Conservation (phyloP, 2,797 vertebrate species). For the Urocyon cinereoargenteus region DNA sequence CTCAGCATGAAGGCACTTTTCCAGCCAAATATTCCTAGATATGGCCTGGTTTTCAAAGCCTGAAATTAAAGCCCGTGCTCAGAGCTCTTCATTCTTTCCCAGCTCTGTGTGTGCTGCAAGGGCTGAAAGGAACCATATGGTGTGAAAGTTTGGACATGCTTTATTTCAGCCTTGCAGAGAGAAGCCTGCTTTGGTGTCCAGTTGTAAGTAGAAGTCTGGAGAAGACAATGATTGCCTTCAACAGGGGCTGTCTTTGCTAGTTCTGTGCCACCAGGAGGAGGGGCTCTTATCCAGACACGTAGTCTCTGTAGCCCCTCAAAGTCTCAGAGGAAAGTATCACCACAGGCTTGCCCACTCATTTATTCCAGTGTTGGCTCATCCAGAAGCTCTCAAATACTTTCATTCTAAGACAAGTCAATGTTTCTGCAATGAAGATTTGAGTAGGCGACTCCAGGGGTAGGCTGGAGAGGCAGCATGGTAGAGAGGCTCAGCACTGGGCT, state of each 20-base stretch:
- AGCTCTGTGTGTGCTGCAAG: not conserved
- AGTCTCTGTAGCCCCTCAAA: not conserved
- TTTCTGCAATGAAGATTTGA: not conserved
- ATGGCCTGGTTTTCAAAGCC: conserved; percentile 51
- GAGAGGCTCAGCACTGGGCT: not conserved
- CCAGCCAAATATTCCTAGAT: conserved; percentile 63
- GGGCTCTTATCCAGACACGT: not conserved
- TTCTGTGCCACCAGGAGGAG: not conserved
- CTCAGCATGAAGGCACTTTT: conserved; percentile 49
- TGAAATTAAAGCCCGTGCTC: conserved; percentile 58
- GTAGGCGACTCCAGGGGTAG: not conserved
- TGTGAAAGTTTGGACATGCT: not conserved
- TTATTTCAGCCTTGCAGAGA: conserved; percentile 50
- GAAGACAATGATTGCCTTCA: not conserved
- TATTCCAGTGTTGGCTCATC: not conserved
- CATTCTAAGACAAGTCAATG: not conserved
- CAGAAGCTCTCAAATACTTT: not conserved
- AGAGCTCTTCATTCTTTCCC: conserved; percentile 18
- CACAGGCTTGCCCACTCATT: not conserved
- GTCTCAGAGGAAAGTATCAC: not conserved
- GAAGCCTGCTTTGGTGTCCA: not conserved
- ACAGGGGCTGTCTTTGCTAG: not conserved
- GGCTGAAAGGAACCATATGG: conserved; percentile 41
- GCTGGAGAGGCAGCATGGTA: accelerated
- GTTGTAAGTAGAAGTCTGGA: not conserved